These are phyloP conservation scores for Solen grandis DNA, from an alignment of 1,140 invertebrate species.

Conservation along the genomic window DNA sequence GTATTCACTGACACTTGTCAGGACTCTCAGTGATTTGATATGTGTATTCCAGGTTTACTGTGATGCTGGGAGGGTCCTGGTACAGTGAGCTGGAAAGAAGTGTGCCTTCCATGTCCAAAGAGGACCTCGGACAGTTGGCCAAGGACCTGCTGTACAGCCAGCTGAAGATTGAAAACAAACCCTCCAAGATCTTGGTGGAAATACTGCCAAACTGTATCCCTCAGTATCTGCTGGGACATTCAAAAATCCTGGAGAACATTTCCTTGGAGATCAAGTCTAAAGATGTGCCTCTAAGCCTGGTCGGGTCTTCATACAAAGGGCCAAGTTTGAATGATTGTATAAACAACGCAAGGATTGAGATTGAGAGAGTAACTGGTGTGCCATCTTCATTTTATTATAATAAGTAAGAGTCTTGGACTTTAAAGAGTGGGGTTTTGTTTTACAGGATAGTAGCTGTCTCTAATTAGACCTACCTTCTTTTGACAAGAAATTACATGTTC, in stretches of 20 bases:
- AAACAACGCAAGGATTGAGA: conserved; percentile 88
- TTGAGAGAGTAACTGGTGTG: conserved; percentile 75
- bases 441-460: too few relatives aligned
- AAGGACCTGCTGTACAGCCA: conserved; percentile 86
- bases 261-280: conserved; percentile 85
- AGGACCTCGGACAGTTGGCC: conserved; percentile 86
- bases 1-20: too few relatives aligned
- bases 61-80: conserved; percentile 97
- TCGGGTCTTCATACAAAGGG: conserved; percentile 94
- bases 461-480: too few relatives aligned
- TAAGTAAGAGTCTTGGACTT: too few relatives aligned
- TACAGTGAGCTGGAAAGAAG: conserved; percentile 89
- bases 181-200: conserved; percentile 84
- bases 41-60: conserved; percentile 77
- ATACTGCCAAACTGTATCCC: conserved; percentile 92
- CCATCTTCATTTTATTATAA: not conserved
- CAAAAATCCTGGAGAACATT: conserved; percentile 86
- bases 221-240: conserved; percentile 94
- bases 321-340: conserved; percentile 97
- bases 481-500: too few relatives aligned
- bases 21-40: too few relatives aligned
- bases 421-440: too few relatives aligned
- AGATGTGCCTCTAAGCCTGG: conserved; percentile 88
- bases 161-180: conserved; percentile 87
- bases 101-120: conserved; percentile 83